phyloP scores from a whole-genome alignment of 2,113 vertebrate species.

The Dermatemys mawii region DNA sequence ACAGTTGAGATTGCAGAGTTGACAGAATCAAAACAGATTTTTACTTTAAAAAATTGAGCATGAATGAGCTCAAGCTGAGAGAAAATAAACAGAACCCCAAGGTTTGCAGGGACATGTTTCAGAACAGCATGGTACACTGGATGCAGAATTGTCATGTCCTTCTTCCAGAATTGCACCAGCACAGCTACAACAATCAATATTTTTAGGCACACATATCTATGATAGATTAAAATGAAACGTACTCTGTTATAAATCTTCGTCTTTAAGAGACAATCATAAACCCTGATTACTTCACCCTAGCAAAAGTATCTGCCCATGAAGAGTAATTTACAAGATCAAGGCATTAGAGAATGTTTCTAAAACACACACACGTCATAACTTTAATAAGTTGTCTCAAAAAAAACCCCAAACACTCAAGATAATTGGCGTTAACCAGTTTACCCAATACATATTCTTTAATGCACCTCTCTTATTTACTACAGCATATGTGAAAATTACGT shows the following conservation, averaged over 20 bases:
- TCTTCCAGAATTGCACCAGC: neutral
- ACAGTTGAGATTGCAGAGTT: neutral
- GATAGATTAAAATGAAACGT: neutral
- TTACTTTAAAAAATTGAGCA: neutral
- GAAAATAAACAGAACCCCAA: neutral
- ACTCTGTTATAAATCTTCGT: neutral
- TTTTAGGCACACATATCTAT: neutral
- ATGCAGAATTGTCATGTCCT: neutral
- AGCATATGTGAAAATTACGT: neutral
- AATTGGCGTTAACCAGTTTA: neutral
- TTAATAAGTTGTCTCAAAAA: neutral
- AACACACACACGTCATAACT: neutral
- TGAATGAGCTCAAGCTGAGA: fast-evolving
- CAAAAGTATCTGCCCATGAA: neutral
- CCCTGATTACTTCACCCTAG: neutral
- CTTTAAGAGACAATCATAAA: neutral
- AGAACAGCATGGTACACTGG: neutral
- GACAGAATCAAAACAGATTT: neutral
- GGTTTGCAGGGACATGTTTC: neutral
- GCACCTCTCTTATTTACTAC: neutral
- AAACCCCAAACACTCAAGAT: neutral
- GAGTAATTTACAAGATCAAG: neutral
- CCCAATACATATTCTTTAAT: neutral
- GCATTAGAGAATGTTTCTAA: neutral
- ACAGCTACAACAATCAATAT: neutral